A percentile compares a stretch with the other conserved stretches of the same genome.
These are phyloP conservation scores for Epinephelus awoara DNA, from an alignment of 2,797 vertebrate species.

Conservation along the genomic window DNA sequence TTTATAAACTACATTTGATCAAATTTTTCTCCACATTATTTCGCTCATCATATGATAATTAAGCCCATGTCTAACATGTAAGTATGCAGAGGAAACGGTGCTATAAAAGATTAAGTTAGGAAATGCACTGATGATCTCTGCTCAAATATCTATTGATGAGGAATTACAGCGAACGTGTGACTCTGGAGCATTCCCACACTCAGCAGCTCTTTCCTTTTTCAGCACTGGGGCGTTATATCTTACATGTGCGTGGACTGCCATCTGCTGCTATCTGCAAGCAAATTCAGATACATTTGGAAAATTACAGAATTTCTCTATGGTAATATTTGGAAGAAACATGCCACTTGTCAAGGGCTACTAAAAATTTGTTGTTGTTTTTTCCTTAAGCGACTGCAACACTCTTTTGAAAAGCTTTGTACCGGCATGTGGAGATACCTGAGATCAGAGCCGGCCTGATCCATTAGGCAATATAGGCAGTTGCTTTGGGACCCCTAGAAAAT, in stretches of 20 bases:
- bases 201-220: not conserved
- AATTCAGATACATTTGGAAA: conserved; percentile 9
- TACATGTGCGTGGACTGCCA: conserved; percentile 54
- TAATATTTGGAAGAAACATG: not conserved
- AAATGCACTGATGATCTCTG: not conserved
- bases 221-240: not conserved
- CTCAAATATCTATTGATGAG: conserved; percentile 20
- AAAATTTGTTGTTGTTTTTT: no score
- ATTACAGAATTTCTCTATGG: not conserved
- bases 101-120: conserved; percentile 1
- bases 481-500: no score
- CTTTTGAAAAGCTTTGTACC: no score
- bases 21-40: not conserved
- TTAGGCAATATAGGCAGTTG: no score
- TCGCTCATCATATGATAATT: not conserved
- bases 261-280: conserved; percentile 48
- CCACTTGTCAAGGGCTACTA: not conserved
- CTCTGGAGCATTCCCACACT: not conserved
- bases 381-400: no score
- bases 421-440: no score
- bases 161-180: not conserved
- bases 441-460: no score
- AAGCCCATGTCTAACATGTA: not conserved
- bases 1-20: not conserved
- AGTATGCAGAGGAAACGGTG: not conserved